Conservation (phyloP, 1,140 invertebrate species). For the Hesperophylax magnus region DNA sequence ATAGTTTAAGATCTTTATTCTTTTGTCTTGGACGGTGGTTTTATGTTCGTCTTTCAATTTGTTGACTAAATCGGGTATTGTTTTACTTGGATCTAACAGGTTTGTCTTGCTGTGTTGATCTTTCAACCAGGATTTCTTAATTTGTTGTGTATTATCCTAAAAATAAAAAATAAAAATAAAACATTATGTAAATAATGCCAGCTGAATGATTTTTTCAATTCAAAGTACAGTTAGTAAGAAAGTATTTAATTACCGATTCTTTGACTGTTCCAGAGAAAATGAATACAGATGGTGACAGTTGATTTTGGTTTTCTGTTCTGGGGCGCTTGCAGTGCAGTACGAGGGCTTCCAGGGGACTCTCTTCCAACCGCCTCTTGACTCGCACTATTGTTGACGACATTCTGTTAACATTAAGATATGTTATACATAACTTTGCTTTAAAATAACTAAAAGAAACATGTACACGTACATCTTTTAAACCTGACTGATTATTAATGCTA, state of each 20-base stretch:
- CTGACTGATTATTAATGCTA: too few relatives aligned
- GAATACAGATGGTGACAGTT: slow-evolving; percentile 64
- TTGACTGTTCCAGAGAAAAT: slow-evolving; percentile 67
- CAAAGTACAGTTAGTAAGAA: not conserved
- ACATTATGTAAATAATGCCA: not conserved
- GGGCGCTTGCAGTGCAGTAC: slow-evolving; percentile 66
- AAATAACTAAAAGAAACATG: too few relatives aligned
- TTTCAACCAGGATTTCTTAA: slow-evolving; percentile 44
- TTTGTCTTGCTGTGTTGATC: slow-evolving; percentile 23
- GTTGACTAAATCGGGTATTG: slow-evolving; percentile 31
- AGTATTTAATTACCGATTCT: slow-evolving; percentile 60
- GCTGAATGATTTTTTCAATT: too few relatives aligned
- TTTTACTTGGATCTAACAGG: slow-evolving; percentile 35
- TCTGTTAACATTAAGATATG: slow-evolving; percentile 51
- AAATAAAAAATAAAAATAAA: slow-evolving; percentile 19
- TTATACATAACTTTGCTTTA: too few relatives aligned
- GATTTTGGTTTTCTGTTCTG: slow-evolving; percentile 61
- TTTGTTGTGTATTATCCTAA: slow-evolving; percentile 45
- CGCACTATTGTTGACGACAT: slow-evolving; percentile 64
- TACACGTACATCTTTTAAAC: too few relatives aligned
- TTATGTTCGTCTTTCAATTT: slow-evolving; percentile 48
- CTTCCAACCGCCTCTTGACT: slow-evolving; percentile 67
- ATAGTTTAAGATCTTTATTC: slow-evolving; percentile 52
- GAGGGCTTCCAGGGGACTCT: slow-evolving; percentile 68
- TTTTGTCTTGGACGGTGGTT: slow-evolving; percentile 36